Percentiles rank a stretch among this genome's conserved stretches.
Conservation (phyloP, 2,797 vertebrate species). For the Danio tinwini region DNA sequence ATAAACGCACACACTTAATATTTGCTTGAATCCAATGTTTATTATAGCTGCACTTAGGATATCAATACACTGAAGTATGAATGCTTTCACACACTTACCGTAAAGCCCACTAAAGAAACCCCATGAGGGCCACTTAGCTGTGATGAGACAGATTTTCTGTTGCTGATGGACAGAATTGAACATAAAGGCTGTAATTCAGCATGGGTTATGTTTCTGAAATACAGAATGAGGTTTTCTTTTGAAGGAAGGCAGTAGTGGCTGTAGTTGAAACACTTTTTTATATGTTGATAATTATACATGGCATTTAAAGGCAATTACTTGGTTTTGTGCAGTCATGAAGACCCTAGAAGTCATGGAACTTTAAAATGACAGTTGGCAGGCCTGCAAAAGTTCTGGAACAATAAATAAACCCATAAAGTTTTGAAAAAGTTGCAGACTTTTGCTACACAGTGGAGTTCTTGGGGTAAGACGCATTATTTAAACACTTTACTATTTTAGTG, state of each 20-base stretch:
- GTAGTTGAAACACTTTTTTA: neutral
- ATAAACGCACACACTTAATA: neutral
- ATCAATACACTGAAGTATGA: conserved; percentile 1
- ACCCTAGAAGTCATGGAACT: too few relatives aligned
- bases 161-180: conserved; percentile 7
- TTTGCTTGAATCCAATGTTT: conserved; percentile 1
- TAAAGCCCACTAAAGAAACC: conserved; percentile 4
- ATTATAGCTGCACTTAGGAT: conserved; percentile 5
- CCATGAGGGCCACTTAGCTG: conserved; percentile 11
- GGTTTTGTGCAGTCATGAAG: too few relatives aligned
- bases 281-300: too few relatives aligned
- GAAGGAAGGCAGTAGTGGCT: neutral
- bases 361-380: too few relatives aligned
- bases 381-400: too few relatives aligned
- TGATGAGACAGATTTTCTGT: conserved; percentile 5
- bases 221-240: conserved; percentile 5
- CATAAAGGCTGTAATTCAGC: neutral
- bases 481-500: too few relatives aligned
- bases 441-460: too few relatives aligned
- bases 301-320: too few relatives aligned
- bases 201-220: conserved; percentile 6
- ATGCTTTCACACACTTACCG: neutral
- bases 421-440: too few relatives aligned
- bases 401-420: too few relatives aligned
- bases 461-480: too few relatives aligned